phyloP scores from a whole-genome alignment of 2,888 invertebrate species.

The Dyspetes luteomarginatus region DNA sequence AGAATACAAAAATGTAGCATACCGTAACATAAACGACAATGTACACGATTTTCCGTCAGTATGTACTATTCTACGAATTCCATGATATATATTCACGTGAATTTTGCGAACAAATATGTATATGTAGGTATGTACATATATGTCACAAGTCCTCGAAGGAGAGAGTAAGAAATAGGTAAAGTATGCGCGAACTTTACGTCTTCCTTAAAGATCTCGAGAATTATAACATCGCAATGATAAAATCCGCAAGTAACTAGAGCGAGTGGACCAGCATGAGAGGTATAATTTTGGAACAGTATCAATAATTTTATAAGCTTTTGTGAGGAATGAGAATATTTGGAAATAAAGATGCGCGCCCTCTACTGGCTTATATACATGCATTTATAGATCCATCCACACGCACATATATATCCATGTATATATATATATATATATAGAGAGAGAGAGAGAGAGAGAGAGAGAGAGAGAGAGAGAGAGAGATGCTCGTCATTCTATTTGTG shows the following conservation, averaged over 20 bases:
- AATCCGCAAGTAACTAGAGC: slow-evolving; percentile 13
- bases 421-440: neutral
- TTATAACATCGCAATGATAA: slow-evolving; percentile 7
- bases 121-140: neutral
- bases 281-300: slow-evolving; percentile 34
- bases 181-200: neutral
- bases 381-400: neutral
- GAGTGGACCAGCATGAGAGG: slow-evolving; percentile 25
- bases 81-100: neutral
- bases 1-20: neutral
- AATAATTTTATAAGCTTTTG: slow-evolving; percentile 16
- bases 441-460: neutral
- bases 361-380: neutral
- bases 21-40: neutral
- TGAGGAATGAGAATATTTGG: slow-evolving; percentile 22
- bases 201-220: slow-evolving; percentile 23
- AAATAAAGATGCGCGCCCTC: slow-evolving; percentile 18
- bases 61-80: neutral
- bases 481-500: slow-evolving; percentile 34
- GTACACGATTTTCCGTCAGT: neutral
- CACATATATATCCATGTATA: neutral
- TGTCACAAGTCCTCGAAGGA: neutral
- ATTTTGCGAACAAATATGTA: neutral
- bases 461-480: neutral
- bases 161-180: neutral